These are phyloP conservation scores for Patella pellucida DNA, from an alignment of 2,888 invertebrate species.

Conservation along the genomic window DNA sequence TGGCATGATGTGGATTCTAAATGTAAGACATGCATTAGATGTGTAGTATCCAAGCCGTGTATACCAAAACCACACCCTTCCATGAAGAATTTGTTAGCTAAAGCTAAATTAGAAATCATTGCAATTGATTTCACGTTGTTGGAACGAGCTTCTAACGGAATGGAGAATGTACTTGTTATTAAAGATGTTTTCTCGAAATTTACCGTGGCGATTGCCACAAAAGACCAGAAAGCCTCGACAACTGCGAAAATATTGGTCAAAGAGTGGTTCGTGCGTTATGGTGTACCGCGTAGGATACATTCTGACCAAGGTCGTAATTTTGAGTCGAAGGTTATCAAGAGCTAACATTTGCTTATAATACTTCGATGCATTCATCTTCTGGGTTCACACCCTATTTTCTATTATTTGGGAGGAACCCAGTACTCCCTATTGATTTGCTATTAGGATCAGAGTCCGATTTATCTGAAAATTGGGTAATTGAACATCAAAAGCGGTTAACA, in stretches of 20 bases:
- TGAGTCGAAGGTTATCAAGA: neutral
- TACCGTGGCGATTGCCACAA: constrained; percentile 31
- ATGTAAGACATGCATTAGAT: constrained; percentile 37
- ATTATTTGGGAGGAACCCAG: constrained; percentile 29
- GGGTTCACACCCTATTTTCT: constrained; percentile 24
- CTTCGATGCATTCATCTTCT: constrained; percentile 20
- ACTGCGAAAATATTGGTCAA: constrained; percentile 4
- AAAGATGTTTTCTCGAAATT: constrained; percentile 41
- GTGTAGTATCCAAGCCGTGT: constrained; percentile 28
- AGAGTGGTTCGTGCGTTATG: neutral
- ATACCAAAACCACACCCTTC: constrained; percentile 20
- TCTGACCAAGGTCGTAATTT: neutral
- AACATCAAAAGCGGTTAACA: neutral
- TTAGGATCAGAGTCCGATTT: constrained; percentile 2
- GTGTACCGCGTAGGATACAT: neutral
- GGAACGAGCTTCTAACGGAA: constrained; percentile 33
- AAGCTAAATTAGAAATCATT: constrained; percentile 36
- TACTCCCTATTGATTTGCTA: constrained; percentile 27
- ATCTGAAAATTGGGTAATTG: neutral
- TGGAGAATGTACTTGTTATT: constrained; percentile 45
- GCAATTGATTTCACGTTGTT: constrained; percentile 46
- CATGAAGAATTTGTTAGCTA: constrained; percentile 32
- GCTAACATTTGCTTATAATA: constrained; percentile 24
- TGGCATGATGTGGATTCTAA: constrained; percentile 31
- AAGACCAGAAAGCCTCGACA: constrained; percentile 33